phyloP scores from a whole-genome alignment of 2,113 vertebrate genomes.

The Pomatostomus ruficeps region DNA sequence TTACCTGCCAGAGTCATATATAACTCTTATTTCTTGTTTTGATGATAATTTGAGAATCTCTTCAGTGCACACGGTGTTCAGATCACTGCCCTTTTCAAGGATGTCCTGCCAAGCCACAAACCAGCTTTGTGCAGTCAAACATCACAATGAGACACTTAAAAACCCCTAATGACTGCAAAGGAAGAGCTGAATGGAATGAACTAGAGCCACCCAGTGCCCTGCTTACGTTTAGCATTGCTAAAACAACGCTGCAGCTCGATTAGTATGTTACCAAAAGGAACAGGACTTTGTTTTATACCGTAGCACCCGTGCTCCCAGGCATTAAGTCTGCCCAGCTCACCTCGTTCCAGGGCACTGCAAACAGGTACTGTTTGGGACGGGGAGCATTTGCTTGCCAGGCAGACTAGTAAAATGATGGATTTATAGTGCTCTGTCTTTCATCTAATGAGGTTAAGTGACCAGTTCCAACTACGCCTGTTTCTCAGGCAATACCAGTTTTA shows the following conservation, averaged over 20 bases:
- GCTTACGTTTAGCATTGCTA: background rate
- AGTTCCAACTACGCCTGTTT: background rate
- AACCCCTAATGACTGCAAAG: background rate
- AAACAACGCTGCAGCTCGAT: background rate
- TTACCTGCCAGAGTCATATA: background rate
- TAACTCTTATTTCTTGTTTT: background rate
- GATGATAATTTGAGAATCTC: background rate
- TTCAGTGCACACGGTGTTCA: background rate
- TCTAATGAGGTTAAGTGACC: constrained; percentile 7
- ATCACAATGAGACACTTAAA: background rate
- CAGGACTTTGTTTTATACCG: rapidly evolving
- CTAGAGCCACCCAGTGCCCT: background rate
- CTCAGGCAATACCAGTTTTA: constrained; percentile 26
- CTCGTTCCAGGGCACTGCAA: background rate
- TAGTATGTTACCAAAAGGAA: background rate
- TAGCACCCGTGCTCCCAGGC: background rate
- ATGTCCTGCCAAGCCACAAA: background rate
- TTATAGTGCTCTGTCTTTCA: background rate
- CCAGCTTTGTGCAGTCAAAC: background rate
- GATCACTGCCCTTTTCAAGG: background rate
- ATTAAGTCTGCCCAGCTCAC: background rate
- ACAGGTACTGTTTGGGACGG: background rate
- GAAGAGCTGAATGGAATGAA: background rate
- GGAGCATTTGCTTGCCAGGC: background rate
- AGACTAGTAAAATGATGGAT: background rate